These are phyloP conservation scores for Pristionchus japonicus DNA, from an alignment of 2,888 invertebrate genomes.

Conservation along the genomic window DNA sequence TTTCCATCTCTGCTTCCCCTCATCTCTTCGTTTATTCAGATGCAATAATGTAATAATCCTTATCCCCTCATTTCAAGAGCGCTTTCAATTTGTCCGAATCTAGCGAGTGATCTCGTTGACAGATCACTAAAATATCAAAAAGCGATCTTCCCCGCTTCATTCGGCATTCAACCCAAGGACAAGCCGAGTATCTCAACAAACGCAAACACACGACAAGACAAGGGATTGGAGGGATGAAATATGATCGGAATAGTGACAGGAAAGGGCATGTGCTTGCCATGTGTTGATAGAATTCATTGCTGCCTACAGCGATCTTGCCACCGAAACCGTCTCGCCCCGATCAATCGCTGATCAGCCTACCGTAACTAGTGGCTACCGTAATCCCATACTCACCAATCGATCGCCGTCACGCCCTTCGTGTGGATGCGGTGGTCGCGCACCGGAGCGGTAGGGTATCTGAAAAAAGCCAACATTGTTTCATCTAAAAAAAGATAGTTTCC, in stretches of 20 bases:
- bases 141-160: background rate
- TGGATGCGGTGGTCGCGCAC: conserved; percentile 53
- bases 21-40: too few relatives aligned
- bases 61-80: too few relatives aligned
- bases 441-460: conserved; percentile 51
- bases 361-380: background rate
- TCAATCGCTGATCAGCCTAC: background rate
- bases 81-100: too few relatives aligned
- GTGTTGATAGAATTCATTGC: background rate
- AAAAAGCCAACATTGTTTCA: too few relatives aligned
- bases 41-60: too few relatives aligned
- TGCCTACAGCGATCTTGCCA: background rate
- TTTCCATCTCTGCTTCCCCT: too few relatives aligned
- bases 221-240: background rate
- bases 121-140: too few relatives aligned
- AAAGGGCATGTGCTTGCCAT: background rate
- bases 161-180: background rate
- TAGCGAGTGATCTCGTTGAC: too few relatives aligned
- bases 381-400: conserved; percentile 51
- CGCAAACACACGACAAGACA: background rate
- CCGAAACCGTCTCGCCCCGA: background rate
- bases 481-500: too few relatives aligned
- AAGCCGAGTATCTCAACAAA: background rate
- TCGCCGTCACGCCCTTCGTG: conserved; percentile 52
- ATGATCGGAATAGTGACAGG: background rate